phyloP scores from a whole-genome alignment of 2,113 vertebrate genomes.

The Callocephalon fimbriatum region DNA sequence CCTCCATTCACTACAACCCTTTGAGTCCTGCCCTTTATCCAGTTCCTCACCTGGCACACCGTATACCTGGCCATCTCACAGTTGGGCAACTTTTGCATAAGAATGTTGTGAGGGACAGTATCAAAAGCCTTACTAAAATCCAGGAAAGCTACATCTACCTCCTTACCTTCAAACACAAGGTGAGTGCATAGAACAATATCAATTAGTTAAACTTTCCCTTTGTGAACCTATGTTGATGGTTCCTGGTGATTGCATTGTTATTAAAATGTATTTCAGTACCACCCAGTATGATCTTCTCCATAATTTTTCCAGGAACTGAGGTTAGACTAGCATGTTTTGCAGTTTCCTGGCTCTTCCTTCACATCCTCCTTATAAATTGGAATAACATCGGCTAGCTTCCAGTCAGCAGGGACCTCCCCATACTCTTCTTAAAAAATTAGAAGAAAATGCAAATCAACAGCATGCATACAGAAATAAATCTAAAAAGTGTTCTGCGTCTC shows the following conservation, averaged over 20 bases:
- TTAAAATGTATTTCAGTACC: not conserved
- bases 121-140: not conserved
- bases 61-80: not conserved
- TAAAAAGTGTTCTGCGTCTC: accelerated
- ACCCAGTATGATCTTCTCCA: not conserved
- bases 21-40: not conserved
- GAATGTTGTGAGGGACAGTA: not conserved
- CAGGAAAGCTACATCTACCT: not conserved
- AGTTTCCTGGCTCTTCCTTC: not conserved
- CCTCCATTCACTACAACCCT: not conserved
- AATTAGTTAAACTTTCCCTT: not conserved
- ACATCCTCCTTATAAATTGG: accelerated
- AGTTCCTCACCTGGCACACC: not conserved
- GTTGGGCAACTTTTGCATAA: not conserved
- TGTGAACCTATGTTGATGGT: accelerated
- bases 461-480: not conserved
- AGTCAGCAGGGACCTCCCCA: not conserved
- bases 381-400: not conserved
- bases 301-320: not conserved
- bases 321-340: not conserved
- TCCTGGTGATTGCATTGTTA: not conserved
- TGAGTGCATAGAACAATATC: accelerated
- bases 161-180: accelerated
- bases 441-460: not conserved
- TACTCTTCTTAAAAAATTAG: not conserved